Percentiles rank a stretch among this genome's conserved stretches.
Evolutionary conservation across 2,797 vertebrate species (phyloP).

Genomic region (Ptychobarbus kaznakovi): DNA sequence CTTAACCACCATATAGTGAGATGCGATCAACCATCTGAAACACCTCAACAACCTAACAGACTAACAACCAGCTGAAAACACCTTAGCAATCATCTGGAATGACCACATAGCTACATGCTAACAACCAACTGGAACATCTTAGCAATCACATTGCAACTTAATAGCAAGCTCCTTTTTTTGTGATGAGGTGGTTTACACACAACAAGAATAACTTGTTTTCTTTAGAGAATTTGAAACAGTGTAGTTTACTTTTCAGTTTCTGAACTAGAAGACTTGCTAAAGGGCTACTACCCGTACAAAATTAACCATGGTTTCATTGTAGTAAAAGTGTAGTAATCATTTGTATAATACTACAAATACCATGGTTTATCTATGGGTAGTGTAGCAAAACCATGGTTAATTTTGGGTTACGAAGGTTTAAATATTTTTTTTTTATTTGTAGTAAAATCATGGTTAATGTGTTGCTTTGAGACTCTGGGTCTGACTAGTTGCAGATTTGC

Average conservation of each 20-base stretch:
- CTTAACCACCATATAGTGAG: neutral
- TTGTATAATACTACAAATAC: neutral
- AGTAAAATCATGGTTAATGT: constrained; percentile 6
- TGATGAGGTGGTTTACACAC: neutral
- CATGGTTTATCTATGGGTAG: neutral
- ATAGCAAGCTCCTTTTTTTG: neutral
- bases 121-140: neutral
- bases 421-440: neutral
- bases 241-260: neutral
- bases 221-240: neutral
- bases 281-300: neutral
- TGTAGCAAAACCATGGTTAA: neutral
- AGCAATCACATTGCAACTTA: neutral
- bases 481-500: constrained; percentile 60
- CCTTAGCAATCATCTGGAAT: neutral
- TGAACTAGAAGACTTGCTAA: neutral
- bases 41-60: neutral
- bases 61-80: neutral
- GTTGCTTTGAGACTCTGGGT: constrained; percentile 44
- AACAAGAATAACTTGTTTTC: neutral
- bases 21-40: neutral
- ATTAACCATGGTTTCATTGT: neutral
- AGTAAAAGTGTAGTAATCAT: neutral
- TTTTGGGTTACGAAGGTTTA: neutral
- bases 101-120: neutral